phyloP scores from a whole-genome alignment of 2,888 invertebrate species.

The Dynastes maya region DNA sequence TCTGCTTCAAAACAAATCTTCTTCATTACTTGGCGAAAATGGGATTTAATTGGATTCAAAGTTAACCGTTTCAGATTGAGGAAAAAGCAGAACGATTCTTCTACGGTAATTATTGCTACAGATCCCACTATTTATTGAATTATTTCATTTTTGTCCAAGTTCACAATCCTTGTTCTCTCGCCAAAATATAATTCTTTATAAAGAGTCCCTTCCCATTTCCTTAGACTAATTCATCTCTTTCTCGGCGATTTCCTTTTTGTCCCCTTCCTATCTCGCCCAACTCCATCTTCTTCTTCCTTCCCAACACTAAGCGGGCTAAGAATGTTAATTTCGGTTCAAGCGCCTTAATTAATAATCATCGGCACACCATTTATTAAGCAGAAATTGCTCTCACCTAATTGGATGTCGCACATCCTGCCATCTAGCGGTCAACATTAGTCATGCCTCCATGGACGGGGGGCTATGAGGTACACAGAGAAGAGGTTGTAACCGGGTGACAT shows the following conservation, averaged over 20 bases:
- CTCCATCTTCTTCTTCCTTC: slow-evolving; percentile 51
- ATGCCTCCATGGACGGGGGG: slow-evolving; percentile 55
- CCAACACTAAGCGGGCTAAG: slow-evolving; percentile 56
- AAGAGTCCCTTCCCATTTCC: not conserved
- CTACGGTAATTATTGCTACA: no score
- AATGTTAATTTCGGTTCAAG: slow-evolving; percentile 63
- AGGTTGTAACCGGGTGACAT: slow-evolving; percentile 30
- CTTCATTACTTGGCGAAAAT: no score
- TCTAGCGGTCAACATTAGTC: slow-evolving; percentile 63
- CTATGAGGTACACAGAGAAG: slow-evolving; percentile 4
- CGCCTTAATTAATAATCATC: slow-evolving; percentile 69
- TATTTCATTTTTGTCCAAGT: no score
- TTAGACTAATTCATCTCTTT: not conserved
- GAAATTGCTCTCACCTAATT: slow-evolving; percentile 67
- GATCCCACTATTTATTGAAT: no score
- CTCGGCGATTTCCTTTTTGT: not conserved
- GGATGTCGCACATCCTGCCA: slow-evolving; percentile 65
- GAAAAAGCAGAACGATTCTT: no score
- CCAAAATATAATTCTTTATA: no score
- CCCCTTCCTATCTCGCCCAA: not conserved
- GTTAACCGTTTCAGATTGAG: no score
- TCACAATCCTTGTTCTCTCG: no score
- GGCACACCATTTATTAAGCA: slow-evolving; percentile 67
- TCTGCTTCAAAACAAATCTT: no score
- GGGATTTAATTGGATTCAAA: no score